Conservation (phyloP, 2,888 invertebrate genomes). For the Pseudanteris insignis region DNA sequence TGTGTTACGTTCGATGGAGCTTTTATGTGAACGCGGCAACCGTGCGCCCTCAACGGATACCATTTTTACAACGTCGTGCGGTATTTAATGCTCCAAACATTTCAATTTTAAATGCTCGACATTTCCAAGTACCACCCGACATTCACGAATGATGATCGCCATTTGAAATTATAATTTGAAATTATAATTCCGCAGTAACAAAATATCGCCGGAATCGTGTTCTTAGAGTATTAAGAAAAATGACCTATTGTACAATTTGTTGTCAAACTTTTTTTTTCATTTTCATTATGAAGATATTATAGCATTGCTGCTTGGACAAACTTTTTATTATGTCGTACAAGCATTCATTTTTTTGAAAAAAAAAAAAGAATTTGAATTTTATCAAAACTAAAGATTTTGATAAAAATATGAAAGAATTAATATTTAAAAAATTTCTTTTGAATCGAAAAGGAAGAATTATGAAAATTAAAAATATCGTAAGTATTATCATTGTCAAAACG, state of each 20-base stretch:
- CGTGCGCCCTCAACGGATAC: constrained; percentile 8
- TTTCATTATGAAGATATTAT: no score
- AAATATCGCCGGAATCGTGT: constrained; percentile 8
- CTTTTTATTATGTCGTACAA: no score
- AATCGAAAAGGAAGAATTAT: no score
- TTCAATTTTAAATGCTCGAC: constrained; percentile 26
- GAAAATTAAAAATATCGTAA: no score
- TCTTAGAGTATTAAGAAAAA: constrained; percentile 7
- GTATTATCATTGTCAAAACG: no score
- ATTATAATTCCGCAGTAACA: constrained; percentile 15
- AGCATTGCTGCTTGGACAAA: no score
- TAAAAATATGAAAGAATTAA: no score
- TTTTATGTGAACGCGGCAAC: constrained; percentile 7
- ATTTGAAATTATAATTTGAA: constrained; percentile 35
- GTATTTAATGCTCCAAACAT: constrained; percentile 21
- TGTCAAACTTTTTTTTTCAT: no score
- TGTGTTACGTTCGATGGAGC: constrained; percentile 8
- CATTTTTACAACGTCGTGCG: constrained; percentile 21
- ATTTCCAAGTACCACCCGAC: constrained; percentile 11
- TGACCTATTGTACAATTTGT: constrained; percentile 26
- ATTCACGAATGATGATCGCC: constrained; percentile 24
- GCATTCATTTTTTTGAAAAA: no score
- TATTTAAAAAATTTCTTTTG: no score
- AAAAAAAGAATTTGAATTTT: no score
- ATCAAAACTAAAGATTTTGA: no score